Base-by-base conservation (phyloP, 2,888 invertebrate species). In the Candidula unifasciata region DNA sequence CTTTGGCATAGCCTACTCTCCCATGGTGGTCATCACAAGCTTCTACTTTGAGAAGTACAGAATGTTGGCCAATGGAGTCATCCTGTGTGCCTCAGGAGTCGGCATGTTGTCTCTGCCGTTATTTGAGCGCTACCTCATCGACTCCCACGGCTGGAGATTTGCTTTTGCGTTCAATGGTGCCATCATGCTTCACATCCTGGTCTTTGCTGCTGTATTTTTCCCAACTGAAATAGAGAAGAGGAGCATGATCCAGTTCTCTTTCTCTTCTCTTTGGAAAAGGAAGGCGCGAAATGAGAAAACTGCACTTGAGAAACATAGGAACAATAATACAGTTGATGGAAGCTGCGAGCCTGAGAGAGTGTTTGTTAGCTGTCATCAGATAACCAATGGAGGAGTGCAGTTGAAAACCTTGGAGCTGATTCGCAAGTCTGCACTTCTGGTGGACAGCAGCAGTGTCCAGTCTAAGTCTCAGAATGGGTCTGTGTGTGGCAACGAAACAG, bases 61-160 rank as follows among this genome's bases (percentile, higher is more conserved):
- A 21, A 74, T 83, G 30, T 3, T 88, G 60, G 87, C 85, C 77
- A 87, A 83, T 69, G 87, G 87, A 13, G 35, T 87, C 44, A 73
- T 81, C 1, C 54, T 85, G 69, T 80, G 80, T 54, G 77, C 87
- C 5, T 81, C 86, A 0, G 86, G 87, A 1, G 8, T 85, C 18
- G 87, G 85, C 8, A n/a, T 77, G 33, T 37, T 81, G 33, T 86
- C 81, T 33, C 52, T 66, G 1, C 86, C 87, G 1, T 87, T 83
- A 82, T 68, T 87, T 21, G 30, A 74, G 13, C 71, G 80, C 6
- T 87, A 84, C 83, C 71, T 86, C 24, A 83, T 87, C 21, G 87
- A 83, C n/a, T 54, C 44, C 0, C 64, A 83, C 44, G 86, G 86
- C 37, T 86, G 86, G 86, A 80, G 86, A 18, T 85, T 37, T n/a